Evolutionary conservation across 2,888 invertebrate species (phyloP).

Genomic region (Xylophagus ater): DNA sequence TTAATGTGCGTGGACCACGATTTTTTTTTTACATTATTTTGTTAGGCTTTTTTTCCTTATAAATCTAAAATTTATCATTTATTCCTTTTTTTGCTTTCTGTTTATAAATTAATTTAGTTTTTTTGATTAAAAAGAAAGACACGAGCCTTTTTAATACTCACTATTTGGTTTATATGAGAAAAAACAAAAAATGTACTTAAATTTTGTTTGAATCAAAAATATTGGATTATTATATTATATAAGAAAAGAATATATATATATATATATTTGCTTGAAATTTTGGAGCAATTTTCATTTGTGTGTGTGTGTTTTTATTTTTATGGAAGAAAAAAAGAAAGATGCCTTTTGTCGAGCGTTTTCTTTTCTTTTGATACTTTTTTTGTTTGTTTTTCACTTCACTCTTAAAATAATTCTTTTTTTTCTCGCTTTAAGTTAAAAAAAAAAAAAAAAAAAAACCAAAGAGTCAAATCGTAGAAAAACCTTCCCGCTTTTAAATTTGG

Average conservation of each 20-base stretch:
- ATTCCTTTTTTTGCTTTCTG: not conserved
- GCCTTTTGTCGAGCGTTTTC: not conserved
- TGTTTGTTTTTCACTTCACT: conserved; percentile 1
- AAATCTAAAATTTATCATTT: not conserved
- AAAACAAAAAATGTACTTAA: no score
- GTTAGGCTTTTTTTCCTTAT: not conserved
- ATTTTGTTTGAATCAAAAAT: no score
- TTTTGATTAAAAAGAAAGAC: conserved; percentile 8
- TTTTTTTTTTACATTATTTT: not conserved
- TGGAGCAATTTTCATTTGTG: not conserved
- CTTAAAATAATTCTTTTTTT: no score
- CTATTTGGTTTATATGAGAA: no score
- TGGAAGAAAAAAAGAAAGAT: not conserved
- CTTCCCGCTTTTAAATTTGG: conserved; percentile 7
- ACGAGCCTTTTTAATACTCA: conserved; percentile 13
- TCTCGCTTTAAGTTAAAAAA: no score
- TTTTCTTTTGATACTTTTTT: not conserved
- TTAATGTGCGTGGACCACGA: conserved; percentile 10
- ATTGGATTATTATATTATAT: no score
- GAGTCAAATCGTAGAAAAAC: no score
- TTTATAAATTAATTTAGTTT: conserved; percentile 1
- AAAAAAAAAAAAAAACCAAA: no score
- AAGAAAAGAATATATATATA: no score
- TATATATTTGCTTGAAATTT: conserved; percentile 1
- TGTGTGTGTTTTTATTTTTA: conserved; percentile 8